Evolutionary conservation across 2,888 invertebrate species (phyloP).

Genomic region (Chelonus formosanus): DNA sequence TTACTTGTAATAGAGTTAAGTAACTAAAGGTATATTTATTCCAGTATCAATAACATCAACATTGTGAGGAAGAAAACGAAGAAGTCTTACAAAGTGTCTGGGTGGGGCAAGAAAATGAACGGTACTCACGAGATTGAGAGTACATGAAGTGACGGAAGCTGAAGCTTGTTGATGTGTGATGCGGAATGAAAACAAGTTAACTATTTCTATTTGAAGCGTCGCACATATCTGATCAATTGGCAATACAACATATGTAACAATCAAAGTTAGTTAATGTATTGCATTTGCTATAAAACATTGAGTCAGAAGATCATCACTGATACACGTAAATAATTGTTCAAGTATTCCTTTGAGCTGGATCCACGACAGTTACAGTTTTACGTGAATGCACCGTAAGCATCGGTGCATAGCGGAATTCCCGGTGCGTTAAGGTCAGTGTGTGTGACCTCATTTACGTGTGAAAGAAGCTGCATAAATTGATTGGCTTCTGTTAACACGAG

Average conservation of each 20-base stretch:
- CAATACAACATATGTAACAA: not conserved
- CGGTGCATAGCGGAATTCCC: slow-evolving; percentile 18
- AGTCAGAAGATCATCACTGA: too few relatives aligned
- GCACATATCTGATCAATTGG: not conserved
- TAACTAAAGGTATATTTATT: not conserved
- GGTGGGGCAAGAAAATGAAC: slow-evolving; percentile 39
- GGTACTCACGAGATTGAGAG: slow-evolving; percentile 26
- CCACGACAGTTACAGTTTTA: slow-evolving; percentile 25
- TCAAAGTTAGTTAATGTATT: not conserved
- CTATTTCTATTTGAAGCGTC: not conserved
- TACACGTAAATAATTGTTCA: not conserved
- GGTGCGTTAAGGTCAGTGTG: slow-evolving; percentile 14
- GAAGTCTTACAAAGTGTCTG: slow-evolving; percentile 39
- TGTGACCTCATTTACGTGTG: slow-evolving; percentile 17
- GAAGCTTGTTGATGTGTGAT: slow-evolving; percentile 5
- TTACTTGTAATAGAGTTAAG: not conserved
- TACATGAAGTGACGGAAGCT: slow-evolving; percentile 19
- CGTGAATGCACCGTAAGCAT: slow-evolving; percentile 20
- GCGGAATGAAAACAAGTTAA: slow-evolving; percentile 1
- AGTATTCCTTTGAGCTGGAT: not conserved
- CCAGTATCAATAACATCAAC: slow-evolving; percentile 1
- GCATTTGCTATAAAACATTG: not conserved
- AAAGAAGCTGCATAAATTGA: not conserved
- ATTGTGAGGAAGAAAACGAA: not conserved
- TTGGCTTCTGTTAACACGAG: not conserved